These are phyloP conservation scores for Zygothrica quintamaculata DNA, from an alignment of 2,888 invertebrate species.

Conservation along the genomic window DNA sequence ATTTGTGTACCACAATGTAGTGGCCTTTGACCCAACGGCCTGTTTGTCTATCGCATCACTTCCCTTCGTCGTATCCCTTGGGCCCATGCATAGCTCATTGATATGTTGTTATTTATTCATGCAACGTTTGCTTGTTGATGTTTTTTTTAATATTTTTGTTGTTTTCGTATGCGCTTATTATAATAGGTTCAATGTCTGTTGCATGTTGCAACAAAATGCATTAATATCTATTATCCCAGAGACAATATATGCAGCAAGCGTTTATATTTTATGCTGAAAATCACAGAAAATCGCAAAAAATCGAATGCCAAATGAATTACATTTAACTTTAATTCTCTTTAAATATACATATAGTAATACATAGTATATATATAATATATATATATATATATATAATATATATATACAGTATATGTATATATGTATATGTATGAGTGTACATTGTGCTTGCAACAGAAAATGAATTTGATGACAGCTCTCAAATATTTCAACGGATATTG, in stretches of 20 bases:
- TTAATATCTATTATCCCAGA: conserved; percentile 72
- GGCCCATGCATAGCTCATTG: conserved; percentile 32
- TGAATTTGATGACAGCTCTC: conserved; percentile 60
- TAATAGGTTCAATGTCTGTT: conserved; percentile 44
- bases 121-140: conserved; percentile 46
- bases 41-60: conserved; percentile 11
- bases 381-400: conserved; percentile 32
- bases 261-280: not conserved
- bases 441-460: conserved; percentile 19
- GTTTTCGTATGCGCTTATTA: too few species aligned
- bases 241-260: conserved; percentile 41
- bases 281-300: conserved; percentile 18
- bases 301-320: conserved; percentile 33
- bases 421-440: conserved; percentile 27
- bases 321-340: conserved; percentile 58
- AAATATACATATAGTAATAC: conserved; percentile 37
- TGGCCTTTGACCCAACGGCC: conserved; percentile 35
- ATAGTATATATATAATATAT: conserved; percentile 23
- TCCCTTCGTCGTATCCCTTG: conserved; percentile 5
- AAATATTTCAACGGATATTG: conserved; percentile 37
- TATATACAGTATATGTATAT: conserved; percentile 37
- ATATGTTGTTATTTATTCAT: conserved; percentile 70
- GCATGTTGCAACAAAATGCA: conserved; percentile 62
- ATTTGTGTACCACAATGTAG: conserved; percentile 59
- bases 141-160: conserved; percentile 27